Conservation (phyloP, 2,113 vertebrate genomes). For the Conger conger region DNA sequence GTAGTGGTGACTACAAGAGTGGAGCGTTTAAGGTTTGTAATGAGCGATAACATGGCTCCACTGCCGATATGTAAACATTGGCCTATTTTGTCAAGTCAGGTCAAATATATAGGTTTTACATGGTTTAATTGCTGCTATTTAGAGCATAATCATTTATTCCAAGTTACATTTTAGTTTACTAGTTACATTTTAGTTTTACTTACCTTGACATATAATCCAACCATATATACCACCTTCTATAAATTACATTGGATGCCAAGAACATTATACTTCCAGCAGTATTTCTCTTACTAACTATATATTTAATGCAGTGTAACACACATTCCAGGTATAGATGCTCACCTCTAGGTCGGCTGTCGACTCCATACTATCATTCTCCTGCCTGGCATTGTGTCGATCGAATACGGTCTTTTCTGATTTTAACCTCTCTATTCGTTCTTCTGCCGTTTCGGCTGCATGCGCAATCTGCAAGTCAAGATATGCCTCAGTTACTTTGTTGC, state of each 20-base stretch:
- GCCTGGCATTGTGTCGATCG: constrained; percentile 44
- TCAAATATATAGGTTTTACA: neutral
- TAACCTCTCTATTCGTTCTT: constrained; percentile 66
- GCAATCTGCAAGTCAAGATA: constrained; percentile 62
- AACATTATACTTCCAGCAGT: no score
- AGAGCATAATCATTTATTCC: neutral
- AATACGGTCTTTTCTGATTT: constrained; percentile 68
- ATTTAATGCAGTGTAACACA: neutral
- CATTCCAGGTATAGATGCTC: neutral
- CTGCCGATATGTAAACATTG: neutral
- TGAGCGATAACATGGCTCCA: no score
- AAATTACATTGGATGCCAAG: no score
- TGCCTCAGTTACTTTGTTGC: neutral
- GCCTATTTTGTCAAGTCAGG: neutral
- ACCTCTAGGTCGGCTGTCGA: constrained; percentile 65
- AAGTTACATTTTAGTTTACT: no score
- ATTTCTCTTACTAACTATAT: no score
- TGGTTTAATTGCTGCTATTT: neutral
- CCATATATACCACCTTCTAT: no score
- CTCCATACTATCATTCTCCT: constrained; percentile 42
- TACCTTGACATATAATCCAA: no score
- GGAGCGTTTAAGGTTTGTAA: no score
- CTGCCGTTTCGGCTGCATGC: constrained; percentile 63
- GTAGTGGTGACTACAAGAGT: neutral
- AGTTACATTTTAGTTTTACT: no score